Base-by-base conservation (phyloP, 1,140 invertebrate species). In the Drosophila tani region DNA sequence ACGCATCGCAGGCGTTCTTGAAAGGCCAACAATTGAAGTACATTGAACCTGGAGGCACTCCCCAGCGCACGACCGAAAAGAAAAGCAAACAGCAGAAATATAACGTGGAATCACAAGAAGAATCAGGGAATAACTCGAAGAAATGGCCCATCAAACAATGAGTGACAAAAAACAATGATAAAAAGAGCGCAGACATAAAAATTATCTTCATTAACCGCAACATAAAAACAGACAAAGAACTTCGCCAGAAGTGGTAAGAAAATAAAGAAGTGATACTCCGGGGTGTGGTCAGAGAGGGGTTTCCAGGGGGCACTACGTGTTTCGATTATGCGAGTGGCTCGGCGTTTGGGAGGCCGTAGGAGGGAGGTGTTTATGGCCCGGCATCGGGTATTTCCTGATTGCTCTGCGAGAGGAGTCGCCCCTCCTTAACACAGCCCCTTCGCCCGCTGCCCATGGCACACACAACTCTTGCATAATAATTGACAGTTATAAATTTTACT, bases 391-490 rank as follows among this genome's bases (percentile, higher is more conserved):
- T 90, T 90, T 90, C 81, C 81, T 79, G 85, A 90, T 90, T 90
- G 79, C 68, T 75, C 68, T 50, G 41, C 24, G 51, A 58, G 75
- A 68, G 64, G 75, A 64, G 76, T 64, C 47, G 17, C 32, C 29
- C 29, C 38, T 32, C 29, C n/a, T 21, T 35, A 17, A 19, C 59
- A 15, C 43, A 27, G 27, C 24, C 21, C 38, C 3, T 59, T 47
- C 19, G 35, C 21, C 62, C 27, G n/a, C 67, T 35, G 5, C 21
- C 35, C n/a, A 19, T 24, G 19, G 41, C 49, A 60, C 75, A 84
- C 81, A 87, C 82, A 87, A 66, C 82, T 92, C 91, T 92, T 92
- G 91, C 91, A 92, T 92, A 92, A 92, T 87, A 92, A 92, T 92
- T 92, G 91, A 91, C 74, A 92, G 83, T 87, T 87, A 87, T 92